phyloP scores from a whole-genome alignment of 2,888 invertebrate species.

The Galerucella pusilla region DNA sequence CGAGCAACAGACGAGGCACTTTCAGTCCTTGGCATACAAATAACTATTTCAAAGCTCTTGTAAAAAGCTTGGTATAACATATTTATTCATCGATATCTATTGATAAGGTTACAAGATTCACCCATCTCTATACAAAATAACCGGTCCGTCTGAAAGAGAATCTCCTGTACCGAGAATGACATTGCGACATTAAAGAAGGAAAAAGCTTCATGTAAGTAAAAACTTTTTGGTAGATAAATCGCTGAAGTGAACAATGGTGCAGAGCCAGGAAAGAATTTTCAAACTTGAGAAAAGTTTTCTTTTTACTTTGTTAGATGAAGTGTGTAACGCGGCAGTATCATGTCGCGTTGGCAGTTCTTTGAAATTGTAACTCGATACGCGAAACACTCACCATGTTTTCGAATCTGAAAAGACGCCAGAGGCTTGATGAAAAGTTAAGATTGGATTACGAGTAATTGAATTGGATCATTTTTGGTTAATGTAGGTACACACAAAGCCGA shows the following conservation, averaged over 20 bases:
- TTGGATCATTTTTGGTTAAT: background rate
- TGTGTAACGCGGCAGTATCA: constrained; percentile 24
- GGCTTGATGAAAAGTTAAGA: background rate
- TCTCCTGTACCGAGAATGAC: constrained; percentile 32
- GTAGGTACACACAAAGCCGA: background rate
- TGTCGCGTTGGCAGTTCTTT: constrained; percentile 28
- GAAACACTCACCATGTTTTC: constrained; percentile 3
- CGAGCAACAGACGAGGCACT: too few relatives aligned
- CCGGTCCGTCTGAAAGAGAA: constrained; percentile 28
- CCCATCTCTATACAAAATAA: constrained; percentile 3
- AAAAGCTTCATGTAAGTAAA: constrained; percentile 39
- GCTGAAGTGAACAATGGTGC: constrained; percentile 31
- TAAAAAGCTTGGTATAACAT: too few relatives aligned
- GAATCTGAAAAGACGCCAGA: background rate
- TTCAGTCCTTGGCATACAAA: too few relatives aligned
- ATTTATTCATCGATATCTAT: background rate
- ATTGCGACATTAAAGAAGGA: constrained; percentile 36
- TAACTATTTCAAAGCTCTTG: too few relatives aligned
- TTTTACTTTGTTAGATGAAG: constrained; percentile 34
- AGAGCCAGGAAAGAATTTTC: constrained; percentile 28
- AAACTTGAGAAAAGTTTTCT: constrained; percentile 26
- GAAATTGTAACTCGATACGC: constrained; percentile 23
- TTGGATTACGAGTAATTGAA: constrained; percentile 13
- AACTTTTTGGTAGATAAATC: constrained; percentile 37
- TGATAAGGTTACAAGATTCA: background rate